Evolutionary conservation across 2,888 invertebrate genomes (phyloP), one percentile per base, ranked within the genome.

Genomic region (Nymphalis urticae): DNA sequence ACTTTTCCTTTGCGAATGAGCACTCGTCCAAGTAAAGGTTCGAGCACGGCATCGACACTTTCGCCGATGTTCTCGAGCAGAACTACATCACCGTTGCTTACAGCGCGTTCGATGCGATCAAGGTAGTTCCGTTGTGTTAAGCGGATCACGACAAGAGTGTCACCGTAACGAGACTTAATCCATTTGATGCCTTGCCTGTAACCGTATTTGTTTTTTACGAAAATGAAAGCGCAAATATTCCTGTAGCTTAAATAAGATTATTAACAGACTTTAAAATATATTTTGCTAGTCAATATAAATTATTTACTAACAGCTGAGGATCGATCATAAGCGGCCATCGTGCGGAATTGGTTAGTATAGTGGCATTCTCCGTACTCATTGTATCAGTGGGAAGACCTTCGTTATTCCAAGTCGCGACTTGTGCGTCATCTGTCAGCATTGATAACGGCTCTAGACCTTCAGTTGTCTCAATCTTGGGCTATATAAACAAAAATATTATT

Each of bases 261-360:
- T 32, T 6, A 32, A 32, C 6, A 32, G 27, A 5, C 27, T 6
- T 32, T 32, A 32, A 6, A 32, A 32, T 32, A 32, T 32, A 42
- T 13, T 13, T 13, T 4, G 42, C 13, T 32, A 32, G 42, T 42
- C 13, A 42, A 42, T 42, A 42, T 42, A 13, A 42, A 42, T 13
- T 36, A 13, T 58, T 8, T 48, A 82, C 92, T 87, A 81, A 95
- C 93, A 95, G 80, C 86, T 98, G 98, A 0, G 98, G 98, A 90
- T 98, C 98, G 75, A 98, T 98, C 95, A 98, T 97, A 21, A 98
- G 92, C 0, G 98, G 98, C 97, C 98, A 98, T 36, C 98, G 93
- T 53, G 97, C 95, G 0, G 98, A 98, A 85, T 96, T 97, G 21
- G 96, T 95, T 64, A 98, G 93, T 76, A 98, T 98, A 21, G 97